These are phyloP conservation scores for Mycetomoellerius zeteki DNA, from an alignment of 1,140 invertebrate genomes.

Conservation along the genomic window DNA sequence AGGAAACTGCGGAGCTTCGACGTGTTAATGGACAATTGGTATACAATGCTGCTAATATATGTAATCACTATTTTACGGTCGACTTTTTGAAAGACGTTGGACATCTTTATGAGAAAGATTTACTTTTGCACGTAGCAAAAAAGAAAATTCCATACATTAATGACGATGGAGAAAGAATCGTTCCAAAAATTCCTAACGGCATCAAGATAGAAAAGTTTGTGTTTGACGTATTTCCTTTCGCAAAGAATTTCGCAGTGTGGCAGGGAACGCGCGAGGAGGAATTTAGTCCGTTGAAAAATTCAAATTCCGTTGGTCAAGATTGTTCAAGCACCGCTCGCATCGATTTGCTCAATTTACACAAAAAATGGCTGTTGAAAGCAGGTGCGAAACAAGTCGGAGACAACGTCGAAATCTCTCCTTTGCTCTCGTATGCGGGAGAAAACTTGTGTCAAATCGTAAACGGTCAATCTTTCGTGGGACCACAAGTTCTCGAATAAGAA, in stretches of 20 bases:
- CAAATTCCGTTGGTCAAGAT: slow-evolving; percentile 94
- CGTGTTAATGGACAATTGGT: slow-evolving; percentile 93
- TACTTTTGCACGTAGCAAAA: slow-evolving; percentile 98
- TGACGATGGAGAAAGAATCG: slow-evolving; percentile 90
- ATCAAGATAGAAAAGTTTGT: slow-evolving; percentile 99
- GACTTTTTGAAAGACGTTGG: slow-evolving; percentile 93
- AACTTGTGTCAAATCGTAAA: slow-evolving; percentile 90
- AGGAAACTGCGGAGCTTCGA: slow-evolving; percentile 93
- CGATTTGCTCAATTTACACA: slow-evolving; percentile 94
- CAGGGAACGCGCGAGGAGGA: slow-evolving; percentile 97
- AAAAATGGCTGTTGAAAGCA: slow-evolving; percentile 93
- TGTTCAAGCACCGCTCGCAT: slow-evolving; percentile 95
- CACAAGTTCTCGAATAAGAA: slow-evolving; percentile 79
- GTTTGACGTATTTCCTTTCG: slow-evolving; percentile 99
- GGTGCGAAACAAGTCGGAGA: slow-evolving; percentile 92
- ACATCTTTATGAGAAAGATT: slow-evolving; percentile 89
- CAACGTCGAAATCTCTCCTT: slow-evolving; percentile 96
- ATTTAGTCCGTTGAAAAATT: slow-evolving; percentile 99
- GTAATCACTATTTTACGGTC: slow-evolving; percentile 98
- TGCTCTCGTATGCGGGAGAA: slow-evolving; percentile 97
- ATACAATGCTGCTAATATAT: slow-evolving; percentile 98
- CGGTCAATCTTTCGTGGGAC: slow-evolving; percentile 91
- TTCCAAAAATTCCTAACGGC: slow-evolving; percentile 95
- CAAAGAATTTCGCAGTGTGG: slow-evolving; percentile 96
- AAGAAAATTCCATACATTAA: slow-evolving; percentile 98